Base-by-base conservation (phyloP, 1,140 invertebrate species). In the Heterodera carotae region DNA sequence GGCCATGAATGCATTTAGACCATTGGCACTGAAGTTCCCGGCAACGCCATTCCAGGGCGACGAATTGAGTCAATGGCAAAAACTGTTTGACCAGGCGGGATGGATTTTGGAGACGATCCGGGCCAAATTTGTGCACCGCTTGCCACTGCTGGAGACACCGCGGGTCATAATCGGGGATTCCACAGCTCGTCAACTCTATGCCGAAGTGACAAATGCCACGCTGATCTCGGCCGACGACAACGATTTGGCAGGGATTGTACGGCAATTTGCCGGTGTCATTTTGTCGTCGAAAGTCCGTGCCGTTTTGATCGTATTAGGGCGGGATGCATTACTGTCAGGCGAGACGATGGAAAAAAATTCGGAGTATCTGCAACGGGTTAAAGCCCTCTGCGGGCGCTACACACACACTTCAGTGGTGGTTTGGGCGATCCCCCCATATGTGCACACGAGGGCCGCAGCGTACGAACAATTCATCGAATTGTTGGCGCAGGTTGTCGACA, bases 351-450 rank as follows among this genome's bases (percentile, higher is more conserved):
- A 43, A 6, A 43, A 6, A 43, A 43, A 8, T 12, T 8, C 39
- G 6, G 39, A 43, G 12, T n/a, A 69, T 31, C n/a, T 69, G n/a
- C 6, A 25, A 39, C 29, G 68, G 27, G 29, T 69, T 2, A 27
- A 31, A 12, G 68, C 15, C 15, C 39, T 69, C 2, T 69, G 68
- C 15, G 27, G 25, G 6, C 33, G 36, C 2, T 69, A 69, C 12
- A n/a, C n/a, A n/a, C 15, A 8, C 2, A 10, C 33, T 29, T 0
- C 29, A 34, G 2, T 10, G 10, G 34, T 69, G 15, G 25, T 69
- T 8, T 69, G 68, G 68, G 68, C 33, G 2, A 69, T 34, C 25
- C 68, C 68, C 2, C 68, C 68, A 15, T 69, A 69, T 39, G 2
- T 69, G 7, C 68, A 69, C 53, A 31, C 29, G 2, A n/a, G 29